phyloP scores from a whole-genome alignment of 2,113 vertebrate genomes.

The Lepus americanus region DNA sequence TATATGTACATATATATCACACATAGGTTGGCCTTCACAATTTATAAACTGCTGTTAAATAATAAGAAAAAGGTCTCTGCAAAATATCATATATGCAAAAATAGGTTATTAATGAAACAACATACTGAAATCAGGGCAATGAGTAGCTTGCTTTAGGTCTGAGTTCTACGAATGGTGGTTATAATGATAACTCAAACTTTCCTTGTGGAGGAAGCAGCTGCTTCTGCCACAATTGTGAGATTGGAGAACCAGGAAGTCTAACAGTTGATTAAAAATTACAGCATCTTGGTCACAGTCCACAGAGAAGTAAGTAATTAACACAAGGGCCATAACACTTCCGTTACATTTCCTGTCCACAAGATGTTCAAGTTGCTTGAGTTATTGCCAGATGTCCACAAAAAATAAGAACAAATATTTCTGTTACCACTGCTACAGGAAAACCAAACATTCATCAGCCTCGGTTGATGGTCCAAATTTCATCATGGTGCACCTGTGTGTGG shows the following conservation, averaged over 20 bases:
- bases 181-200: neutral
- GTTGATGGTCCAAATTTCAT: neutral
- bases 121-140: neutral
- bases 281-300: neutral
- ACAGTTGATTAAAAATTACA: neutral
- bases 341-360: neutral
- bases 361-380: too few relatives aligned
- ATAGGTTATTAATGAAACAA: neutral
- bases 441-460: neutral
- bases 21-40: neutral
- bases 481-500: neutral
- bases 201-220: too few relatives aligned
- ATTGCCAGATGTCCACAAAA: neutral
- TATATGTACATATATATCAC: neutral
- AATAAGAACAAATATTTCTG: neutral
- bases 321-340: too few relatives aligned
- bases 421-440: fast-evolving
- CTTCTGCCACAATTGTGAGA: neutral
- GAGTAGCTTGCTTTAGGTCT: neutral
- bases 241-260: neutral
- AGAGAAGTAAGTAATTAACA: neutral
- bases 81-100: neutral
- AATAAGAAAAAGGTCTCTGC: neutral
- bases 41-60: neutral
- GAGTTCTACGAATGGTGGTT: neutral